phyloP scores from a whole-genome alignment of 2,888 invertebrate species.

The Nematopogon swammerdamellus region DNA sequence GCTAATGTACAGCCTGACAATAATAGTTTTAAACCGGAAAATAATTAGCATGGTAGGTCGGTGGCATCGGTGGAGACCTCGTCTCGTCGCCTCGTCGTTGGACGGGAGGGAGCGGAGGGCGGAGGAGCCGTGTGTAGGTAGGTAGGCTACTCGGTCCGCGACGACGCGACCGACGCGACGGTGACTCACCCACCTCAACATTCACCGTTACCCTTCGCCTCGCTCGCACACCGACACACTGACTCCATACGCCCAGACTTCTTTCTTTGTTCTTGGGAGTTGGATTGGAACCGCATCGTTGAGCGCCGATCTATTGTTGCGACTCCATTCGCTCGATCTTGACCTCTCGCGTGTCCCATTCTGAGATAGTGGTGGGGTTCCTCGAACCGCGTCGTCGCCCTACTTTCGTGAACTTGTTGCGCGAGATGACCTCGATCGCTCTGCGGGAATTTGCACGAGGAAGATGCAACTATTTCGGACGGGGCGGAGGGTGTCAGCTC shows the following conservation, averaged over 20 bases:
- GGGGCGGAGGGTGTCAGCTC: too few species aligned
- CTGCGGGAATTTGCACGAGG: too few species aligned
- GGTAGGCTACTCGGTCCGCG: too few species aligned
- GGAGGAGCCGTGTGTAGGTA: too few species aligned
- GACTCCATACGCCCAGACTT: background rate
- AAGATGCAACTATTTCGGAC: too few species aligned
- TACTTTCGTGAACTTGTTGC: background rate
- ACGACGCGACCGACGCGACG: background rate
- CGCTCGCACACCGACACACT: background rate
- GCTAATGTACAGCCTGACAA: too few species aligned
- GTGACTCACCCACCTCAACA: background rate
- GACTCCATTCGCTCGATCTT: background rate
- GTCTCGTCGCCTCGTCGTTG: too few species aligned
- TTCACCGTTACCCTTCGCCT: background rate
- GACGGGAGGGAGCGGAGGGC: background rate
- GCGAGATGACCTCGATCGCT: background rate
- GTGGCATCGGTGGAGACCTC: slow-evolving; percentile 14
- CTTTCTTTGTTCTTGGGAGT: too few species aligned
- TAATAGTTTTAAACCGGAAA: slow-evolving; percentile 29
- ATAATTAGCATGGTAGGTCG: slow-evolving; percentile 28
- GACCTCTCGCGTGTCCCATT: background rate
- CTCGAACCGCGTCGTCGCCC: background rate
- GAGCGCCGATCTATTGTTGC: too few species aligned
- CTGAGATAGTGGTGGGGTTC: background rate
- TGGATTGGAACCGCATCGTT: background rate